Evolutionary conservation across 2,797 vertebrate genomes (phyloP).

Genomic region (Catamblyrhynchus diadema): DNA sequence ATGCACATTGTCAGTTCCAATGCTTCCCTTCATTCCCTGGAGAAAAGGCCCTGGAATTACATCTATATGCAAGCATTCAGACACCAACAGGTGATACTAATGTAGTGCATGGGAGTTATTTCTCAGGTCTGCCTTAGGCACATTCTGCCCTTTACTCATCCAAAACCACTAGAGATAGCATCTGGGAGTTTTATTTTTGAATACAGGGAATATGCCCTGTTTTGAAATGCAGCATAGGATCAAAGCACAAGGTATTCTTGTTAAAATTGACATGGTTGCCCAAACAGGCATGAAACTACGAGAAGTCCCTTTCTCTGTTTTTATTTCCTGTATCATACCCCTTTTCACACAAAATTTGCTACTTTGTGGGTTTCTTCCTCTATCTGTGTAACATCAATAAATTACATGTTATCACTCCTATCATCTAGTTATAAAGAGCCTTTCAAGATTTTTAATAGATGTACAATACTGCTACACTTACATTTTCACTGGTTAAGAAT

Average conservation of each 20-base stretch:
- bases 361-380: constrained; percentile 23
- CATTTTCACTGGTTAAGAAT: constrained; percentile 55
- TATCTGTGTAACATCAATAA: constrained; percentile 54
- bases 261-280: not conserved
- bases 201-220: not conserved
- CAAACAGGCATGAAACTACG: not conserved
- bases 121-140: constrained; percentile 11
- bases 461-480: constrained; percentile 56
- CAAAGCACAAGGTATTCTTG: not conserved
- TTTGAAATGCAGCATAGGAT: not conserved
- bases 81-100: constrained; percentile 32
- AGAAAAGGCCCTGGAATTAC: not conserved
- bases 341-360: constrained; percentile 51
- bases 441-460: constrained; percentile 67
- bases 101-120: not conserved
- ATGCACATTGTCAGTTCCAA: not conserved
- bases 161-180: not conserved
- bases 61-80: not conserved
- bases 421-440: constrained; percentile 62
- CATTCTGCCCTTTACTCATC: not conserved
- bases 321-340: constrained; percentile 42
- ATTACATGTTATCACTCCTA: constrained; percentile 63
- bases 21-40: not conserved
- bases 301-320: constrained; percentile 46
- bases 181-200: not conserved